Conservation (phyloP, 2,797 vertebrate species). For the Perodicticus potto region DNA sequence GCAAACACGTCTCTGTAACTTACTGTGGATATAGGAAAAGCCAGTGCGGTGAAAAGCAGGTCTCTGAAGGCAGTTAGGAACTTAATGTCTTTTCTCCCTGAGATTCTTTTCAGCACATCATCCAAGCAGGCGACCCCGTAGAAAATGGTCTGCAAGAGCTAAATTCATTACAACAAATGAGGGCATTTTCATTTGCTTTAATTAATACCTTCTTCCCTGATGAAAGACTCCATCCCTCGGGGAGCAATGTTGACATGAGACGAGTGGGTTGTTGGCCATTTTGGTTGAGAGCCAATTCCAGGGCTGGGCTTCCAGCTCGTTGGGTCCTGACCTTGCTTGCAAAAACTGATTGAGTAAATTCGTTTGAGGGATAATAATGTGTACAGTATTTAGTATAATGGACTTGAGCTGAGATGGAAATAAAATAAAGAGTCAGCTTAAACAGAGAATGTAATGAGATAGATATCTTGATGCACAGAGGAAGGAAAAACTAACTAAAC, state of each 20-base stretch:
- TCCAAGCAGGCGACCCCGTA: constrained; percentile 91
- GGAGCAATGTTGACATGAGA: constrained; percentile 49
- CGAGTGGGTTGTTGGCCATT: constrained; percentile 66
- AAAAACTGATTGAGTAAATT: constrained; percentile 83
- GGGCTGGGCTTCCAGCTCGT: constrained; percentile 80
- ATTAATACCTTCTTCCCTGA: constrained; percentile 85
- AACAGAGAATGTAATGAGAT: constrained; percentile 51
- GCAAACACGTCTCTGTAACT: constrained; percentile 83
- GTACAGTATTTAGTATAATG: constrained; percentile 80
- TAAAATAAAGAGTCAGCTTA: constrained; percentile 70
- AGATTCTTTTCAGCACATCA: constrained; percentile 90
- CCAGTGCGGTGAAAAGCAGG: constrained; percentile 93
- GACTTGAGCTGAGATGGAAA: constrained; percentile 77
- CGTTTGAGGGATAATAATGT: constrained; percentile 76
- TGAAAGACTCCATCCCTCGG: constrained; percentile 76
- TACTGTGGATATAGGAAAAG: constrained; percentile 93
- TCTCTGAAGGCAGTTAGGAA: constrained; percentile 90
- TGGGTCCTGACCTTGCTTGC: constrained; percentile 84
- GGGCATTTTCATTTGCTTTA: constrained; percentile 86
- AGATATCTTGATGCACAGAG: not conserved
- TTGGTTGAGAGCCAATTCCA: constrained; percentile 62
- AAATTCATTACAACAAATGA: constrained; percentile 90
- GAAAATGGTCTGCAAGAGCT: constrained; percentile 94
- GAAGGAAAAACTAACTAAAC: not conserved
- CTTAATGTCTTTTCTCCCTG: constrained; percentile 84